Conservation (phyloP, 2,888 invertebrate species). For the Neelides folsomi region DNA sequence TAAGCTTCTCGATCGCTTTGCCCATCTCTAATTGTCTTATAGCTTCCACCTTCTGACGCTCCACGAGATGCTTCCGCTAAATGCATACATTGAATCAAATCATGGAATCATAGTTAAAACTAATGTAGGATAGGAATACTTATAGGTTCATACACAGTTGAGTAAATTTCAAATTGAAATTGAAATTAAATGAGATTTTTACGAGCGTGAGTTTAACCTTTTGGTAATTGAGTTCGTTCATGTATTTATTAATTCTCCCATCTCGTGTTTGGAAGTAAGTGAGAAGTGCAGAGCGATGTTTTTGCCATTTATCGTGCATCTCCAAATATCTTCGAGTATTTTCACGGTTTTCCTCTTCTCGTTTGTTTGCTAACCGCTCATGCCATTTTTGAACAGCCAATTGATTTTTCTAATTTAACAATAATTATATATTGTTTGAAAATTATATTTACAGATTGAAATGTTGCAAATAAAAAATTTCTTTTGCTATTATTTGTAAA, state of each 20-base stretch:
- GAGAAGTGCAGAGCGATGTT: slow-evolving; percentile 34
- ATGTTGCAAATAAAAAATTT: no score
- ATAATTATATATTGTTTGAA: no score
- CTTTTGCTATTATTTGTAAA: no score
- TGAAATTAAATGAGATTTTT: no score
- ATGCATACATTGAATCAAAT: not conserved
- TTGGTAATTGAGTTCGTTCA: slow-evolving; percentile 34
- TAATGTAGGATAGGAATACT: no score
- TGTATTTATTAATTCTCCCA: slow-evolving; percentile 32
- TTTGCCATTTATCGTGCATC: slow-evolving; percentile 34
- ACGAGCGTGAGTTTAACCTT: slow-evolving; percentile 24
- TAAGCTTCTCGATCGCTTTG: slow-evolving; percentile 27
- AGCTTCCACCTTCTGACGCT: slow-evolving; percentile 29
- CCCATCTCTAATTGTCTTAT: slow-evolving; percentile 30
- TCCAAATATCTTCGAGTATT: slow-evolving; percentile 34
- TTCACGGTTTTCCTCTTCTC: slow-evolving; percentile 34
- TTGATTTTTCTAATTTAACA: slow-evolving; percentile 28
- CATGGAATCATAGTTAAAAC: no score
- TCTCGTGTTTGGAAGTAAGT: slow-evolving; percentile 34
- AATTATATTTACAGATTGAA: no score
- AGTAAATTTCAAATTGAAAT: no score
- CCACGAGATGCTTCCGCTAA: slow-evolving; percentile 24
- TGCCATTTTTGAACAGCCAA: slow-evolving; percentile 34
- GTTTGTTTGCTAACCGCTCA: slow-evolving; percentile 34
- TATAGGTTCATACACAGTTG: no score